Base-by-base conservation (phyloP, 2,888 invertebrate species). In the Ectemnius continuus region DNA sequence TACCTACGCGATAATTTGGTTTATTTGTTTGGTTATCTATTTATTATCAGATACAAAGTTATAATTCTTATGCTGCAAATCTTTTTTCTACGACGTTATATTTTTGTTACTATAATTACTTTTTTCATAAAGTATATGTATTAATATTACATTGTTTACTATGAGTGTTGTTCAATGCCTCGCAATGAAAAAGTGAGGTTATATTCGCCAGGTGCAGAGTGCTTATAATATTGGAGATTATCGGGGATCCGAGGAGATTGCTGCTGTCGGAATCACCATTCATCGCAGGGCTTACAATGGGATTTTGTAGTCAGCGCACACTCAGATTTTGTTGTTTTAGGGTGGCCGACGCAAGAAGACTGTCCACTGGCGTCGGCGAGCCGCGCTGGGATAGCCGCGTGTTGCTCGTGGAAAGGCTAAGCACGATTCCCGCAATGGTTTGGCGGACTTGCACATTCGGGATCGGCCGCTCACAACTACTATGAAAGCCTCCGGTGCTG, bases 311-410 rank as follows among this genome's bases (percentile, higher is more conserved):
- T 84, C 83, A 60, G 73, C 71, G 67, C 83, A 86, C 85, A 87
- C 81, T 67, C 70, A 70, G 73, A 80, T 81, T 79, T 79, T 79
- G 84, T 85, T 87, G 85, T 87, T 87, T 87, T 82, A 87, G 85
- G 85, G 83, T 78, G 64, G 58, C 70, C 62, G 76, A 74, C 77
- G 70, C 72, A 77, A 73, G 71, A 76, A 77, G 73, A 67, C 83
- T 82, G 76, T 73, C 79, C 64, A 47, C n/a, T 47, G 47, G 11
- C 11, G 75, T 23, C 75, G 75, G 76, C 66, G n/a, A n/a, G n/a
- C 73, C 57, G 69, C 61, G 58, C 52, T 52, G 59, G 57, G 18
- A 63, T 60, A 46, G 61, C 73, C 69, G 36, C 8, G 70, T 81
- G 79, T 84, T 83, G 81, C 83, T 83, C 79, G 79, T 79, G 79